Evolutionary conservation across 2,888 invertebrate genomes (phyloP), one percentile per base, ranked within the genome.

Genomic region (Idaea straminata): DNA sequence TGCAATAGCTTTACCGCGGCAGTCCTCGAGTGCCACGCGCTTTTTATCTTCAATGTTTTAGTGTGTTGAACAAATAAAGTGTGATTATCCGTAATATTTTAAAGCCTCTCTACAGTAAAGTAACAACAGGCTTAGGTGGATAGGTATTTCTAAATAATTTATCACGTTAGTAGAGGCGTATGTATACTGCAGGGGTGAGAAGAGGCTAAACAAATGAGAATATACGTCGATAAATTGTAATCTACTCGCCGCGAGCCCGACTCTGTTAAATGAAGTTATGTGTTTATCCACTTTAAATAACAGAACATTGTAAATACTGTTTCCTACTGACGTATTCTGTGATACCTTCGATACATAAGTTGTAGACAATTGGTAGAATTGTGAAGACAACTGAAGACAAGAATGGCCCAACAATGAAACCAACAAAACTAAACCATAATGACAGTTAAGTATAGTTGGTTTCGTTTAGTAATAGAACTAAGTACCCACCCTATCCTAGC

Each of bases 211-310:
- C 67, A 70, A 82, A 83, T 79, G 83, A 84, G 81, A 79, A 83
- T 81, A 81, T 77, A 80, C 77, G 77, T 77, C 83, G 77, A 85
- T 84, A 85, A 84, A 85, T 85, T 83, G 83, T 82, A 83, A 85
- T 85, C 81, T 84, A 77, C 77, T 72, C 72, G 59, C 70, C 70
- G 62, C 74, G 74, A 75, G 79, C 77, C 25, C 75, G 76, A 77
- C 81, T 73, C 70, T 66, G 74, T 68, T 72, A 80, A 81, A 81
- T 80, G 79, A 80, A 84, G 81, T 83, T 81, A 83, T 82, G 77
- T 76, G 80, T 80, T 81, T 79, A 77, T 77, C 72, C 73, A 67
- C 69, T 67, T 71, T 74, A 77, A 75, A 74, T 77, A 76, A 72
- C 70, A 71, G 72, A 73, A 69, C 66, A 69, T 66, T 64, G 65